Evolutionary conservation across 2,888 invertebrate species (phyloP), one percentile per base, ranked within the genome.

Genomic region (Ctena decussata): DNA sequence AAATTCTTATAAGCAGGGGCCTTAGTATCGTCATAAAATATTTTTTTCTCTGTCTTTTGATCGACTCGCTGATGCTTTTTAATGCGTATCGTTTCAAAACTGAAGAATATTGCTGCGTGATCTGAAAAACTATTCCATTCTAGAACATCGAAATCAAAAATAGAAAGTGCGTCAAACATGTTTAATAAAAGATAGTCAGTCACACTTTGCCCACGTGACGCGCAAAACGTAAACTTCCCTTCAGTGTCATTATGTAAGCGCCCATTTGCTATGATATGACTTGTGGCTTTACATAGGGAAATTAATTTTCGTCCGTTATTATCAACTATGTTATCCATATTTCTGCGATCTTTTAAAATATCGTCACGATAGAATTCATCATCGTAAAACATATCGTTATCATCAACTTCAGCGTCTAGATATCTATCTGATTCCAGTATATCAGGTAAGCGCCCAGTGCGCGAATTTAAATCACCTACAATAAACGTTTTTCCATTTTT

Each of bases 401-500:
- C n/a, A n/a, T n/a, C n/a, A 44, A 44, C 8, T 8, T 39, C 24
- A 72, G 27, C 1, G 35, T 44, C 41, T 72, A 72, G n/a, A 41
- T 72, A 72, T 21, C 24, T 30, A 72, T 72, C 27, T n/a, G 27
- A 72, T 24, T 72, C 72, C 41, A 72, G 5, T 21, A n/a, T 72
- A 44, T 72, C 72, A 8, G 37, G 41, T 39, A 72, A 44, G 3
- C 15, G 0, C 18, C 24, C 41, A n/a, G 74, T 74, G 27, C 74
- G 8, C 11, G 53, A n/a, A 74, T 74, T 74, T 18, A 74, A 53
- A 37, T 74, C 74, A 5, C 49, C 74, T 5, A 35, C 32, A 18
- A 74, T 30, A 74, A 27, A 74, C 30, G 74, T 74, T 32, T 74
- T 49, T 21, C 74, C 74, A 32, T 53, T 27, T 32, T 32, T 49